Conservation (phyloP, 2,113 vertebrate genomes). For the Hemicordylus capensis region DNA sequence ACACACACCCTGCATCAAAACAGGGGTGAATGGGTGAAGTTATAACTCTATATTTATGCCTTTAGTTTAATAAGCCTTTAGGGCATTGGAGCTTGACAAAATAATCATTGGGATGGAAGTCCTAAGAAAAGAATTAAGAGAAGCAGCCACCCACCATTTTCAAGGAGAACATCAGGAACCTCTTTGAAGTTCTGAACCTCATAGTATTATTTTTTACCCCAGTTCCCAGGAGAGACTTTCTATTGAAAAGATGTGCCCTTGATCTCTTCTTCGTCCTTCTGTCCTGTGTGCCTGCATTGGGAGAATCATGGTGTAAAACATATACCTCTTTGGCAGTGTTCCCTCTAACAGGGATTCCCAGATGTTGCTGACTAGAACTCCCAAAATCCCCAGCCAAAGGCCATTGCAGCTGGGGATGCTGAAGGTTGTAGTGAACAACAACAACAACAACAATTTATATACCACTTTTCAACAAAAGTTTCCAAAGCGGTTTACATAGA, state of each 20-base stretch:
- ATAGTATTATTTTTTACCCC: neutral
- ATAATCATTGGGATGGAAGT: neutral
- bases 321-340: neutral
- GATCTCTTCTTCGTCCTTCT: neutral
- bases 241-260: neutral
- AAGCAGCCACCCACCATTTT: neutral
- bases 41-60: neutral
- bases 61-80: fast-evolving
- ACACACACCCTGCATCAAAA: neutral
- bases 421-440: too few species aligned
- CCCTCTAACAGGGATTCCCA: too few species aligned
- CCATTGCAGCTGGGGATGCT: too few species aligned
- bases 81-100: neutral
- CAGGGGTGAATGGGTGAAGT: neutral
- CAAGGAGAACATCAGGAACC: too few species aligned
- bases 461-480: too few species aligned
- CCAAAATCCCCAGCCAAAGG: too few species aligned
- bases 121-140: neutral
- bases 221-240: neutral
- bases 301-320: neutral
- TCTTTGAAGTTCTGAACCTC: too few species aligned
- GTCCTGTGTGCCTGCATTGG: neutral
- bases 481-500: too few species aligned
- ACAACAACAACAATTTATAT: too few species aligned
- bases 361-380: too few species aligned